Conservation (phyloP, 2,888 invertebrate species). For the Malthinus seriepunctatus region DNA sequence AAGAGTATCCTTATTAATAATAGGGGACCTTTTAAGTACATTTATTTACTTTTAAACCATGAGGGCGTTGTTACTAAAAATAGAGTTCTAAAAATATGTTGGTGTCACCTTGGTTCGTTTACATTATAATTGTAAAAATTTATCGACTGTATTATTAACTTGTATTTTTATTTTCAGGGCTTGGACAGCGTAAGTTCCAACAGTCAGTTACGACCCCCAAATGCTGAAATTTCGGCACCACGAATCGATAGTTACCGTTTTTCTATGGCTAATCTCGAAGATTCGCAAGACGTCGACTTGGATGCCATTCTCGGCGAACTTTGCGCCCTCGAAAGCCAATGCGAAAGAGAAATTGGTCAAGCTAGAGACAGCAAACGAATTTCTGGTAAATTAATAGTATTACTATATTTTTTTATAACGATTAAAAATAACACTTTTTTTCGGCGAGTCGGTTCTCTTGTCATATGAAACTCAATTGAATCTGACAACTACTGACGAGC, state of each 20-base stretch:
- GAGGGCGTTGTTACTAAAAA: no score
- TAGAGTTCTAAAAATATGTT: no score
- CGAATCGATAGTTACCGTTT: slow-evolving; percentile 89
- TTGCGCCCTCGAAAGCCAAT: slow-evolving; percentile 82
- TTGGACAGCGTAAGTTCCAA: slow-evolving; percentile 65
- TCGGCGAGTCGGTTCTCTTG: no score
- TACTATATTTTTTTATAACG: no score
- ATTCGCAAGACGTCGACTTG: slow-evolving; percentile 94
- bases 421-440: no score
- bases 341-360: slow-evolving; percentile 60
- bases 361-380: slow-evolving; percentile 51
- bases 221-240: slow-evolving; percentile 75
- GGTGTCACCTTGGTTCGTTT: no score
- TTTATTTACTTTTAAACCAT: no score
- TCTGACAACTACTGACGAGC: no score
- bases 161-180: slow-evolving; percentile 61
- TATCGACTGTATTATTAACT: not conserved
- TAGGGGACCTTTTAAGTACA: no score
- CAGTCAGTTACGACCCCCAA: slow-evolving; percentile 63
- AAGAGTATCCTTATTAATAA: no score
- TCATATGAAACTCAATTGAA: no score
- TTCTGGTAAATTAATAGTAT: slow-evolving; percentile 48
- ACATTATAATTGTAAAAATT: not conserved
- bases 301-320: slow-evolving; percentile 96
- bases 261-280: slow-evolving; percentile 95